phyloP scores from a whole-genome alignment of 2,888 invertebrate species.

The Napeogenes inachia region DNA sequence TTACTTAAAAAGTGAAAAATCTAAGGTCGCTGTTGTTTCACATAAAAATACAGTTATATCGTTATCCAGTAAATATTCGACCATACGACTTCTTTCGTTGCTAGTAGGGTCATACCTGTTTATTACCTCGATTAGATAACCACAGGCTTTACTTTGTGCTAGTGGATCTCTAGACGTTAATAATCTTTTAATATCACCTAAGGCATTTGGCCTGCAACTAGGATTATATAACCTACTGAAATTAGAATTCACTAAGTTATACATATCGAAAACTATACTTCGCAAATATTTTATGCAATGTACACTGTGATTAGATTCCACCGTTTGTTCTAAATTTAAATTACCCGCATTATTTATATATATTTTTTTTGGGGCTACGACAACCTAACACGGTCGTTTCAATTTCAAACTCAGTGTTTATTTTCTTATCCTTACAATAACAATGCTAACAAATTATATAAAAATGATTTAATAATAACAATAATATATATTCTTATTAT shows the following conservation, averaged over 20 bases:
- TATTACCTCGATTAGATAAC: constrained; percentile 60
- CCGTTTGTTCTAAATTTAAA: not conserved
- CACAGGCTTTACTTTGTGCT: constrained; percentile 64
- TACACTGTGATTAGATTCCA: not conserved
- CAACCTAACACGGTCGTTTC: too few relatives aligned
- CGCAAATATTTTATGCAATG: too few relatives aligned
- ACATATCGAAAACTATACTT: constrained; percentile 39
- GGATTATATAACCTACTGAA: constrained; percentile 66
- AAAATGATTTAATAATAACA: too few relatives aligned
- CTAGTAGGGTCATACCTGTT: constrained; percentile 51
- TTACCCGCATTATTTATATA: not conserved
- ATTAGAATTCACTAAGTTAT: constrained; percentile 56
- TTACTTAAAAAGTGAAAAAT: constrained; percentile 61
- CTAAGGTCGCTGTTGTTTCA: constrained; percentile 67
- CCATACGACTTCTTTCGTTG: constrained; percentile 48
- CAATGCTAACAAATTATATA: too few relatives aligned
- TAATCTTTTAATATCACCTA: constrained; percentile 63
- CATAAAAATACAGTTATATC: constrained; percentile 68
- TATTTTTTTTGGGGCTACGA: too few relatives aligned
- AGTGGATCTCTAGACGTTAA: constrained; percentile 60
- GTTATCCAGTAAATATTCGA: constrained; percentile 63
- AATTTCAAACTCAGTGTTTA: too few relatives aligned
- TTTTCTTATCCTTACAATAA: too few relatives aligned
- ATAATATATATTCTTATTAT: too few relatives aligned
- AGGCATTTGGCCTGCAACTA: constrained; percentile 56